Evolutionary conservation across 1,140 invertebrate genomes (phyloP).

Genomic region (Theocolax elegans): DNA sequence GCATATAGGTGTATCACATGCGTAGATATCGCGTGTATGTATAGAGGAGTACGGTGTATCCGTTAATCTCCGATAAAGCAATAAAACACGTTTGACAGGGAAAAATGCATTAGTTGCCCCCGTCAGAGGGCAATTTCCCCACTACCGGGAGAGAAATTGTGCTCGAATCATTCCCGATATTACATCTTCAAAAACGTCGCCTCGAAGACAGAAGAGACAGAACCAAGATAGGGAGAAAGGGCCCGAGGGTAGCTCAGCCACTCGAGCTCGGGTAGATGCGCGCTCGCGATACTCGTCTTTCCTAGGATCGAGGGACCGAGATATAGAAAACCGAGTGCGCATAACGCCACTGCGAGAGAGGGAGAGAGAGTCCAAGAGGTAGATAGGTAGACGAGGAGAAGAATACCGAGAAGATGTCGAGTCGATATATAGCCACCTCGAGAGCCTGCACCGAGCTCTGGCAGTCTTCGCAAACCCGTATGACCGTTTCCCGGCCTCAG

Average conservation of each 20-base stretch:
- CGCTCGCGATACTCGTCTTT: not conserved
- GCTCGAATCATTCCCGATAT: slow-evolving; percentile 12
- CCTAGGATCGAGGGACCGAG: slow-evolving; percentile 1
- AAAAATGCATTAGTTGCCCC: too few relatives aligned
- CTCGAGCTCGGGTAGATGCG: slow-evolving; percentile 19
- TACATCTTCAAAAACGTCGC: not conserved
- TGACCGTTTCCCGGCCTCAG: too few relatives aligned
- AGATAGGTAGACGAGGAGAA: too few relatives aligned
- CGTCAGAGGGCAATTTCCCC: slow-evolving; percentile 2
- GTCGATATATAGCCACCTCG: slow-evolving; percentile 1
- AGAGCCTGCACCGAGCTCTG: not conserved
- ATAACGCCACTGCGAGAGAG: slow-evolving; percentile 1
- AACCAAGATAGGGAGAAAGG: not conserved
- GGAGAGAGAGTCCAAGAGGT: too few relatives aligned
- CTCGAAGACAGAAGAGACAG: not conserved
- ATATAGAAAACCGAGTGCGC: not conserved
- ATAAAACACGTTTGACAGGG: too few relatives aligned
- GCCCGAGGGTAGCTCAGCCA: not conserved
- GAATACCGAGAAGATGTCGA: slow-evolving; percentile 18
- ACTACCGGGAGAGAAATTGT: not conserved
- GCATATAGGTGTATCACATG: too few relatives aligned
- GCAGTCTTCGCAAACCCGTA: not conserved
- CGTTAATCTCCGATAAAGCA: too few relatives aligned
- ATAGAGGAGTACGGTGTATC: too few relatives aligned
- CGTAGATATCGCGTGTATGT: too few relatives aligned